A percentile compares a stretch with the other conserved stretches of the same genome.
Conservation (phyloP, 2,113 vertebrate species). For the Anoura caudifer region DNA sequence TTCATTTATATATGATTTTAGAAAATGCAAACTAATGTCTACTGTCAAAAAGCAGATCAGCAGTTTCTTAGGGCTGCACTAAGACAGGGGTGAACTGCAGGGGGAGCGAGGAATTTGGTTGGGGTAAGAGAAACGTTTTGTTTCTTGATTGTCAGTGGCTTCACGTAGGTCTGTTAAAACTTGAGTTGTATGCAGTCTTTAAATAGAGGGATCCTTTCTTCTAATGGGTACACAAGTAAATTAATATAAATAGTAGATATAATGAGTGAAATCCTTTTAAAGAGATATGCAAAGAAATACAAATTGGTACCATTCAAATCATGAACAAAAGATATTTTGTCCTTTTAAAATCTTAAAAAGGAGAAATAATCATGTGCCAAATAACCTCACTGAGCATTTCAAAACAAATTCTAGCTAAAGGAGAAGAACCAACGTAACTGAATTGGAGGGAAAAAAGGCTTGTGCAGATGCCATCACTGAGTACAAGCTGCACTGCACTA, state of each 20-base stretch:
- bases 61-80: not conserved
- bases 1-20: not conserved
- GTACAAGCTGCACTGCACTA: not conserved
- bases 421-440: constrained; percentile 30
- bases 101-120: not conserved
- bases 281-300: not conserved
- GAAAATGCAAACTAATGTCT: not conserved
- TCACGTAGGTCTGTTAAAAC: not conserved
- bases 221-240: not conserved
- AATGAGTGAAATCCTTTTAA: not conserved
- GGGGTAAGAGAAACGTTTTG: not conserved
- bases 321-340: not conserved
- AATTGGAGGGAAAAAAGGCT: constrained; percentile 22
- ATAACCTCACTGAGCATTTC: constrained; percentile 17
- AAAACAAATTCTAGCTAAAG: constrained; percentile 39
- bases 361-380: not conserved
- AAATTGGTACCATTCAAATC: not conserved
- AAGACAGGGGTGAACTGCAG: not conserved
- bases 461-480: not conserved
- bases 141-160: not conserved
- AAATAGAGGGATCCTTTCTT: not conserved
- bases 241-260: not conserved
- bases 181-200: not conserved
- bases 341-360: not conserved
- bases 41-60: not conserved